Percentiles rank a stretch among this genome's conserved stretches.
These are phyloP conservation scores for Petrophora chlorosata DNA, from an alignment of 2,888 invertebrate genomes.

Conservation along the genomic window DNA sequence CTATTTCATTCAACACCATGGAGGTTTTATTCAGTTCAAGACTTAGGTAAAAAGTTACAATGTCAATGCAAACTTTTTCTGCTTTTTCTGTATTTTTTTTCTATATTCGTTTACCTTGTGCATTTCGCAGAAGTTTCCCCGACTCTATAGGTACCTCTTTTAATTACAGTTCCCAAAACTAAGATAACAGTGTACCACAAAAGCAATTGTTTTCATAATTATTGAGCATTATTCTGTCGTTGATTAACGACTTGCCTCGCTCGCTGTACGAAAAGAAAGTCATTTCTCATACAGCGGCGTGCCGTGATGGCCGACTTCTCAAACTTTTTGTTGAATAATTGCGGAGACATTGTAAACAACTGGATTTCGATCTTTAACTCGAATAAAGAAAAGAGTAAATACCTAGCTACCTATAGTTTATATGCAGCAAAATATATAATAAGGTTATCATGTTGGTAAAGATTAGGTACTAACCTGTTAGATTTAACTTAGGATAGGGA, in stretches of 20 bases:
- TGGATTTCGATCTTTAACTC: neutral
- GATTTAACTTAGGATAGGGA: too few species aligned
- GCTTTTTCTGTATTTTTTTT: too few species aligned
- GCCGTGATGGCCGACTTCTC: conserved; percentile 8
- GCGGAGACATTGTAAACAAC: conserved; percentile 2
- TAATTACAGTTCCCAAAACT: conserved; percentile 1
- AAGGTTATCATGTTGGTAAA: too few species aligned
- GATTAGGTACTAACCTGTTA: too few species aligned
- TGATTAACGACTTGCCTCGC: conserved; percentile 3
- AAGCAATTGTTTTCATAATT: conserved; percentile 7
- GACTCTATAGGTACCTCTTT: too few species aligned
- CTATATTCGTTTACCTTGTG: too few species aligned
- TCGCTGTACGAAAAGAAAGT: conserved; percentile 4
- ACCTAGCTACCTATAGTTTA: neutral
- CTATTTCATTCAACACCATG: too few species aligned
- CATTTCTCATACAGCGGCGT: neutral
- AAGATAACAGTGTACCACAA: neutral
- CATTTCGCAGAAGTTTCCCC: too few species aligned
- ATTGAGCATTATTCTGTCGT: conserved; percentile 1
- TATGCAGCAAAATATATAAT: neutral
- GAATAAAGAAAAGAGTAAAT: too few species aligned
- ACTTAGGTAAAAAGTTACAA: too few species aligned
- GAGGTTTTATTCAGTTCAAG: too few species aligned
- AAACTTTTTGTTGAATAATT: neutral
- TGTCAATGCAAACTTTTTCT: too few species aligned